Conservation (phyloP, 2,888 invertebrate genomes). For the Netelia melanura region DNA sequence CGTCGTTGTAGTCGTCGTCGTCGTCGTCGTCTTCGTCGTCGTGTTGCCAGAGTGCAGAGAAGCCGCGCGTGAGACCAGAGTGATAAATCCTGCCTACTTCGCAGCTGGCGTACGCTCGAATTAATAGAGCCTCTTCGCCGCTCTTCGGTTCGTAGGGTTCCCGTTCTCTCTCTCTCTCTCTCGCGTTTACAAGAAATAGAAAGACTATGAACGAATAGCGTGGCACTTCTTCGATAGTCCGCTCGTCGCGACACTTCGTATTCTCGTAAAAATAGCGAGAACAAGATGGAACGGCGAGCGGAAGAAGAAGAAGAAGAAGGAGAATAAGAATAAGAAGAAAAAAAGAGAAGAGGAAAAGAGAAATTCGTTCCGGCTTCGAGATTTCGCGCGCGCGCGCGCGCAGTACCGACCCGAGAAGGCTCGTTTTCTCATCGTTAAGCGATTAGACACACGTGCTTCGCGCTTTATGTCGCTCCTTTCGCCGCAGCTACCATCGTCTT, state of each 20-base stretch:
- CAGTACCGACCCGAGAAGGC: constrained; percentile 40
- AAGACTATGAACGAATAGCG: constrained; percentile 59
- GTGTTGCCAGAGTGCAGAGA: constrained; percentile 57
- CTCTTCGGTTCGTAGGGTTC: background rate
- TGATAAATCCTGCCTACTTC: constrained; percentile 70
- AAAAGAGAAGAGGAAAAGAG: constrained; percentile 14
- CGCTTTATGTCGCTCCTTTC: constrained; percentile 35
- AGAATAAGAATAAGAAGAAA: constrained; percentile 13
- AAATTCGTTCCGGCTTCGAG: constrained; percentile 41
- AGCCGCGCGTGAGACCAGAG: constrained; percentile 63
- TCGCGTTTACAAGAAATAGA: constrained; percentile 36
- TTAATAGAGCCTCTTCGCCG: constrained; percentile 63
- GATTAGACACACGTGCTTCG: constrained; percentile 74
- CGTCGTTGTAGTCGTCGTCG: constrained; percentile 53
- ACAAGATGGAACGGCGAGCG: constrained; percentile 49
- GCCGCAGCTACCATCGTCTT: constrained; percentile 31
- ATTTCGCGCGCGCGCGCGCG: background rate
- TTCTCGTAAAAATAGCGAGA: constrained; percentile 63
- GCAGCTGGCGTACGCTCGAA: constrained; percentile 70
- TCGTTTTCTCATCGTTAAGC: constrained; percentile 79
- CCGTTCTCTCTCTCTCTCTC: constrained; percentile 23
- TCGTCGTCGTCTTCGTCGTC: constrained; percentile 53
- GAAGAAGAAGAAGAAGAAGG: constrained; percentile 19
- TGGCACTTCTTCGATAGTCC: constrained; percentile 65
- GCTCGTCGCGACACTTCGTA: constrained; percentile 58